Evolutionary conservation across 2,113 vertebrate species (phyloP), one percentile per base, ranked within the genome.

Genomic region (Rhegmatorhina hoffmannsi): DNA sequence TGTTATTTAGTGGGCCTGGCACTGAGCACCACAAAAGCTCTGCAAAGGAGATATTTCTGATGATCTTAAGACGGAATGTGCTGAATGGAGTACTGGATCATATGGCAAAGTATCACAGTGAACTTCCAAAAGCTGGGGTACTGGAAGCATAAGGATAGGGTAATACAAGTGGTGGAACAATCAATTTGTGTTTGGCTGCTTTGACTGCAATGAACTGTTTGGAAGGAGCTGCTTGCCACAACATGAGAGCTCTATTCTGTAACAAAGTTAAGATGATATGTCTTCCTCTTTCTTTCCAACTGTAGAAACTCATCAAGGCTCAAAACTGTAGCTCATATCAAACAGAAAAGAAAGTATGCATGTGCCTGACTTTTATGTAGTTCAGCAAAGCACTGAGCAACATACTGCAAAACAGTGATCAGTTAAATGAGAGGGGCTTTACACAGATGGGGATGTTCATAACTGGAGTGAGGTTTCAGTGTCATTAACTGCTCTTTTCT

Each of bases 271-370:
- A 53, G 36, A 17, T 5, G 29, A 36, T 14, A n/a, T 10, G 3
- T 10, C 5, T 69, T 85, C 9, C 25, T 83, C 7, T 24, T 21
- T 36, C 8, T 8, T 2, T 50, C 4, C 16, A 81, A 5, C 16
- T 36, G 9, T 1, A 58, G 58, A 69, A 58, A 73, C 6, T 66
- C 25, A 60, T 26, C 17, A 25, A 47, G 16, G 9, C 12, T 15
- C 17, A 58, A 8, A 62, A 24, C 11, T 73, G 14, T 31, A 33
- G 10, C 8, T 6, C 2, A 1, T 12, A 24, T 24, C 11, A 64
- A 75, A 56, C 1, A 9, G 6, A 7, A 3, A 64, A 77, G 38
- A 56, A 58, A 4, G 10, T 40, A 20, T 0, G 3, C 4, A 6
- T 19, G 5, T 29, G 9, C 7, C 20, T 43, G 67, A n/a, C 1